These are phyloP conservation scores for Temnothorax longispinosus DNA, from an alignment of 1,140 invertebrate genomes.

Conservation along the genomic window DNA sequence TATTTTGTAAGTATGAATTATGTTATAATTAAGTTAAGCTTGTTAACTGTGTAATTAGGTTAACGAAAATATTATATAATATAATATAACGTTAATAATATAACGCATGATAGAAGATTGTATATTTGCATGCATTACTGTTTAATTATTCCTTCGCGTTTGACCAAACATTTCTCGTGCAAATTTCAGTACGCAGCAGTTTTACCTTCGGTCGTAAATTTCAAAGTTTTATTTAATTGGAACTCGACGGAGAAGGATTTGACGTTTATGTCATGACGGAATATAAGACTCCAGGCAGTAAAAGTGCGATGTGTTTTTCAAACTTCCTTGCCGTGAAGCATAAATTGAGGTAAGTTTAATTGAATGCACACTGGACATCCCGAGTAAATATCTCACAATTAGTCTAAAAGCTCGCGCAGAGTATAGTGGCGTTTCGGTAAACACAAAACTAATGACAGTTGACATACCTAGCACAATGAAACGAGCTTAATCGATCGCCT, in stretches of 20 bases:
- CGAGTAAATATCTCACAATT: conserved; percentile 28
- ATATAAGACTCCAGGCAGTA: neutral
- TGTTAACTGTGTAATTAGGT: neutral
- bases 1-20: neutral
- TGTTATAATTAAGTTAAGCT: neutral
- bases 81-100: neutral
- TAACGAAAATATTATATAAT: neutral
- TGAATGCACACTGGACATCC: conserved; percentile 5
- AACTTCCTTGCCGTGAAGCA: neutral
- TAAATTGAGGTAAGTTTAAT: conserved; percentile 54
- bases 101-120: neutral
- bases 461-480: neutral
- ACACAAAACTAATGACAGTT: conserved; percentile 28
- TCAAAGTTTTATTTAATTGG: conserved; percentile 40
- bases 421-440: neutral
- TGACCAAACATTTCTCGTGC: neutral
- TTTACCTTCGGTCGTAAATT: conserved; percentile 10
- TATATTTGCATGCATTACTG: neutral
- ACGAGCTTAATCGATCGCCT: neutral
- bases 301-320: neutral
- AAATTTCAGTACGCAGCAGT: neutral
- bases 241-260: neutral
- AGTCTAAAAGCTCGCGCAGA: neutral
- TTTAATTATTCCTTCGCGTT: conserved; percentile 23
- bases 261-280: neutral